Percentiles rank a stretch among this genome's conserved stretches.
phyloP scores from a whole-genome alignment of 2,797 vertebrate species.

The Glossophaga mutica region DNA sequence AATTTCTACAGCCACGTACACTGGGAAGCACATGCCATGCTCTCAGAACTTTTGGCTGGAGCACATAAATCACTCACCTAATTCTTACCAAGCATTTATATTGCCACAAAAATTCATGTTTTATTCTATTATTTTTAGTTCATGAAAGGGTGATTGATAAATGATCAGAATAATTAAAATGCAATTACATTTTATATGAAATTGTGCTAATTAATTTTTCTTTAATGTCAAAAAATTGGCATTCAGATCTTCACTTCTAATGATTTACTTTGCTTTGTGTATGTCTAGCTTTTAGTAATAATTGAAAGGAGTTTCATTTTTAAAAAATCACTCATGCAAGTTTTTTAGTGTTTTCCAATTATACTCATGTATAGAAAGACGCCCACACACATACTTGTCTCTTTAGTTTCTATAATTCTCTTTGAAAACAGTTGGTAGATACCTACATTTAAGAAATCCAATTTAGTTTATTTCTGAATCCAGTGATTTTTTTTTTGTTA shows the following conservation, averaged over 20 bases:
- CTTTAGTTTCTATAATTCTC: neutral
- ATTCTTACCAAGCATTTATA: neutral
- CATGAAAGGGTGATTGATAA: neutral
- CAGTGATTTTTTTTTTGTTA: neutral
- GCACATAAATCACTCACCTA: neutral
- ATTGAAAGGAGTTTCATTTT: neutral
- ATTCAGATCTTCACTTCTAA: neutral
- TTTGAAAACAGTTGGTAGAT: neutral
- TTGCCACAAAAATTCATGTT: neutral
- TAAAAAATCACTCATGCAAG: neutral
- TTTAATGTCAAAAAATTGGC: neutral
- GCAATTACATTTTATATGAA: neutral
- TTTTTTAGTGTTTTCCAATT: neutral
- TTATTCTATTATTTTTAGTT: neutral
- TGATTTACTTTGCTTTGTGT: neutral
- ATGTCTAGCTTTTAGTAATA: slow-evolving; percentile 33
- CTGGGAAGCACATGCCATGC: neutral
- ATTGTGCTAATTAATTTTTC: neutral
- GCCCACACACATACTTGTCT: neutral
- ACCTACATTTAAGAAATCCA: neutral
- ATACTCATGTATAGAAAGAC: neutral
- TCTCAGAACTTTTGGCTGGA: neutral
- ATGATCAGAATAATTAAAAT: neutral
- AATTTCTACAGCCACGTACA: neutral
- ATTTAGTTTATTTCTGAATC: neutral